Evolutionary conservation across 1,140 invertebrate species (phyloP), one percentile per base, ranked within the genome.

Genomic region (Oscheius sp.): DNA sequence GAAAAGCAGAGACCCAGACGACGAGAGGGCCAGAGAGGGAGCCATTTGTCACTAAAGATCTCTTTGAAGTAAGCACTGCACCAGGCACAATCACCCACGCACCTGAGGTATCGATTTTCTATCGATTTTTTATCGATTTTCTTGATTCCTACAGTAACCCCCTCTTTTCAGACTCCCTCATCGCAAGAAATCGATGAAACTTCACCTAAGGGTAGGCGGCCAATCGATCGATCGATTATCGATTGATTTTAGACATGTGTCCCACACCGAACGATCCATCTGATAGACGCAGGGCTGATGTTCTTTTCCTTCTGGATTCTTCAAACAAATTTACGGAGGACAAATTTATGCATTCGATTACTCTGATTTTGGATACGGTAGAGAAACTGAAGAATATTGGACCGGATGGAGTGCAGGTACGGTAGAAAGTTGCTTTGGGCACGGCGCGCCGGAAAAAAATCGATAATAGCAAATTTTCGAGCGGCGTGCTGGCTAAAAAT

Each of bases 381-480:
- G n/a, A 67, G n/a, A 61, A 82, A 35, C 80, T 81, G 38, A 38
- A 49, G 26, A 81, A 81, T 59, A 79, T 81, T 58, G 79, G 79
- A 3, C 77, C 78, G 1, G 73, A 83, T 46, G 79, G 79, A 46
- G 61, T 79, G 36, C 79, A 80, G 72, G 78, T 79, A 18, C n/a
- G n/a, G n/a, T n/a, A n/a, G n/a, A n/a, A n/a, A n/a, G n/a, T n/a
- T n/a, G n/a, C n/a, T n/a, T n/a, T n/a, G n/a, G n/a, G n/a, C n/a
- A n/a, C n/a, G n/a, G n/a, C n/a, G n/a, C n/a, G n/a, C n/a, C n/a
- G n/a, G n/a, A n/a, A n/a, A n/a, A n/a, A n/a, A n/a, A n/a, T n/a
- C n/a, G n/a, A n/a, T n/a, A n/a, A n/a, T n/a, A n/a, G n/a, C n/a
- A n/a, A n/a, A n/a, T n/a, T n/a, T n/a, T n/a, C n/a, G n/a, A n/a